Base-by-base conservation (phyloP, 2,113 vertebrate genomes). In the Chauna torquata region DNA sequence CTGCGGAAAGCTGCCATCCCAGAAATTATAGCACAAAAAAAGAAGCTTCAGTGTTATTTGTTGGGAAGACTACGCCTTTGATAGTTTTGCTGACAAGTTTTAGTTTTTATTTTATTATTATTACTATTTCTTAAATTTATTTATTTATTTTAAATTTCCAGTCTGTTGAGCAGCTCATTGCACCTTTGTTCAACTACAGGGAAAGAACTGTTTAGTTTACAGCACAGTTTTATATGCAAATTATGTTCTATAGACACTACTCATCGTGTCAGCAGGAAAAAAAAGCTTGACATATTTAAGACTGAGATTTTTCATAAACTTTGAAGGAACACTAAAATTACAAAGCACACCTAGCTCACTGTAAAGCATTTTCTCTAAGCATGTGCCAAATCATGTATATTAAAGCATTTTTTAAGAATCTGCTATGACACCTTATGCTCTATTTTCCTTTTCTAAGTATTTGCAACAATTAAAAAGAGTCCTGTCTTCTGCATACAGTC, bases 221-320 rank as follows among this genome's bases (percentile, higher is more conserved):
- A 91, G 86, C 64, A 68, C 40, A 55, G 80, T 68, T 96, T 92
- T 89, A 93, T 84, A 94, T 86, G 86, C 57, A 91, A 89, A 95
- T 93, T 62, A 86, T 42, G 86, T 91, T 93, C 82, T 64, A 50
- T 42, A 75, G 64, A 78, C 80, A 90, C 62, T 87, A 89, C 83
- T 92, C 64, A 94, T 93, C 52, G 42, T 68, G 90, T 93, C 90
- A 87, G 72, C 49, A 80, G 61, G 19, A 19, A 28, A 95, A 94
- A 94, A 86, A n/a, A 18, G 5, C 8, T 5, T 58, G 88, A 90
- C 71, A 95, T 74, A 96, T 96, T 93, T 96, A 96, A 95, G 59
- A 55, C 71, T 47, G 49, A 83, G n/a, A 68, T 84, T 84, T 95
- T 93, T 93, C 80, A 93, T 83, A 68, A 92, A 78, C 82, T 95